Percentiles rank a stretch among this genome's conserved stretches.
These are phyloP conservation scores for Misgurnus anguillicaudatus DNA, from an alignment of 2,113 vertebrate genomes.

Conservation along the genomic window DNA sequence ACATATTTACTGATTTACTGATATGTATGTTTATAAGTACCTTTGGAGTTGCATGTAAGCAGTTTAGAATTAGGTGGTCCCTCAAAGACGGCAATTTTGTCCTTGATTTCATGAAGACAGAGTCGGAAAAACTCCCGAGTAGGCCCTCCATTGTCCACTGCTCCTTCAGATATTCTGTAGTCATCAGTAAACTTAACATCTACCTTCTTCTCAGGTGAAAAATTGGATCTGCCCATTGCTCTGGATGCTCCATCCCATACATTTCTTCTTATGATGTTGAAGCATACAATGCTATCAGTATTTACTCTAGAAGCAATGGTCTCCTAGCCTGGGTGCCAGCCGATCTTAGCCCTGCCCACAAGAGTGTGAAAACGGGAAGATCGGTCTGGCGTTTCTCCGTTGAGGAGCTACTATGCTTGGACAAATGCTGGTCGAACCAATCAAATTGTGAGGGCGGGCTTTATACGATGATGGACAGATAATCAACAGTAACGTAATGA, in stretches of 20 bases:
- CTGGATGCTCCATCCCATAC: slow-evolving; percentile 44
- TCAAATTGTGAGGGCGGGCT: no score
- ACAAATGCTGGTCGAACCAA: no score
- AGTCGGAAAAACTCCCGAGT: slow-evolving; percentile 43
- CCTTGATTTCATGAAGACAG: slow-evolving; percentile 41
- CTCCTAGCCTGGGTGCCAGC: no score
- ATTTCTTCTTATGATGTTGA: slow-evolving; percentile 49
- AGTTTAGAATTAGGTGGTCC: not conserved
- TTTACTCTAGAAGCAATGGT: no score
- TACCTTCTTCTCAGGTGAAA: slow-evolving; percentile 32
- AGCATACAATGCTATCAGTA: not conserved
- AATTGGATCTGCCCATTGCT: slow-evolving; percentile 39
- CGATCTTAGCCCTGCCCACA: no score
- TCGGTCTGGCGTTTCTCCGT: no score
- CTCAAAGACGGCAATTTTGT: slow-evolving; percentile 42
- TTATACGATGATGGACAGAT: no score
- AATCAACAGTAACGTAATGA: no score
- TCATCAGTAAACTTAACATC: slow-evolving; percentile 47
- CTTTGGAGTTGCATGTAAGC: slow-evolving; percentile 29
- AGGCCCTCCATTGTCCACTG: slow-evolving; percentile 43
- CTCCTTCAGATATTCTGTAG: slow-evolving; percentile 43
- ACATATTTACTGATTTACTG: no score
- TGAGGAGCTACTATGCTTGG: no score
- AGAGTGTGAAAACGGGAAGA: no score
- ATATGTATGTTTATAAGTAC: not conserved